Conservation (phyloP, 2,888 invertebrate species). For the Podotricha telesiphe region DNA sequence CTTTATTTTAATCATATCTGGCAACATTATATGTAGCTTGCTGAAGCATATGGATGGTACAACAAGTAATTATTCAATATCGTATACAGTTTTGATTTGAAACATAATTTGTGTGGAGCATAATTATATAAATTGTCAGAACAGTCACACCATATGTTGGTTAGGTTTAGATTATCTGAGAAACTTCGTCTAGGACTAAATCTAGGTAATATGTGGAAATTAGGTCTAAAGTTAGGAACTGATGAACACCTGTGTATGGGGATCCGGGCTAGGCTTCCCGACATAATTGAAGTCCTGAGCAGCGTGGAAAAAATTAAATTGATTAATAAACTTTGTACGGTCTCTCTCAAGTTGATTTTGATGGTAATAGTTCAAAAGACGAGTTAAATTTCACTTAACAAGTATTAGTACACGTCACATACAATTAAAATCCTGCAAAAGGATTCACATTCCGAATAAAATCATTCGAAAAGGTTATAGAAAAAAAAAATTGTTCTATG, state of each 20-base stretch:
- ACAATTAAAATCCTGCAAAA: too few relatives aligned
- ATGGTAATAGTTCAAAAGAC: too few relatives aligned
- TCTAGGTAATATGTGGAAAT: neutral
- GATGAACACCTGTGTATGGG: constrained; percentile 80
- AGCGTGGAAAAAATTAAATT: constrained; percentile 59
- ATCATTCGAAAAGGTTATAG: too few relatives aligned
- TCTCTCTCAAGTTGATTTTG: too few relatives aligned
- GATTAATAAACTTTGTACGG: neutral
- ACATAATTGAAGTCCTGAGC: constrained; percentile 77
- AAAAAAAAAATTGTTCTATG: too few relatives aligned
- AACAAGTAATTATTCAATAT: constrained; percentile 66
- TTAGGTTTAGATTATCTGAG: constrained; percentile 56
- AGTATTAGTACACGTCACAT: too few relatives aligned
- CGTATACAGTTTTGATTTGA: constrained; percentile 64
- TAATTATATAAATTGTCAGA: constrained; percentile 68
- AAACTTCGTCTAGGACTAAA: constrained; percentile 36
- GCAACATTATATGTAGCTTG: constrained; percentile 66
- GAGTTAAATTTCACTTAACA: too few relatives aligned
- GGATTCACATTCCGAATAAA: too few relatives aligned
- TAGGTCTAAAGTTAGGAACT: constrained; percentile 48
- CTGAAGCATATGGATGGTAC: constrained; percentile 69
- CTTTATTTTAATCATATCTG: neutral
- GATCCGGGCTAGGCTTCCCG: constrained; percentile 77
- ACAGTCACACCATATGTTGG: constrained; percentile 67
- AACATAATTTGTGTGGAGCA: constrained; percentile 65